Percentiles rank a stretch among this genome's conserved stretches.
phyloP scores from a whole-genome alignment of 2,797 vertebrate genomes.

The Sebastes hubbsi region DNA sequence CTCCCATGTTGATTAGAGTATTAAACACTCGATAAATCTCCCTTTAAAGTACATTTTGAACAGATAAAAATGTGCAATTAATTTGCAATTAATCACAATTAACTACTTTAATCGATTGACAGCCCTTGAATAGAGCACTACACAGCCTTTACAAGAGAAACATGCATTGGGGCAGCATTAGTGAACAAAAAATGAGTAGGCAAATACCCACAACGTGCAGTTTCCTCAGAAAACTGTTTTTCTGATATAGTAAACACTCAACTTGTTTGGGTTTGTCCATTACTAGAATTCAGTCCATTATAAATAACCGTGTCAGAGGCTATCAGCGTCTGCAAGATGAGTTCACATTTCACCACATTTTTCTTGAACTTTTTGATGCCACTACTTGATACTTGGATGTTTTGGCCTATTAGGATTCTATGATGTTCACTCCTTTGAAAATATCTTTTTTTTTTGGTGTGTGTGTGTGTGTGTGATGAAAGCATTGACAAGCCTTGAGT shows the following conservation, averaged over 20 bases:
- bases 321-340: neutral
- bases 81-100: too few species aligned
- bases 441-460: conserved; percentile 44
- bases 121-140: neutral
- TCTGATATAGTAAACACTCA: neutral
- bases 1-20: too few species aligned
- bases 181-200: neutral
- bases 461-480: conserved; percentile 20
- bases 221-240: neutral
- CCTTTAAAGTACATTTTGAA: too few species aligned
- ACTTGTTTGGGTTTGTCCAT: neutral
- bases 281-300: neutral
- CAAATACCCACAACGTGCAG: neutral
- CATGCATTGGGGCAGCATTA: neutral
- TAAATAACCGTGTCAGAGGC: conserved; percentile 7
- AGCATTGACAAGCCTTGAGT: conserved; percentile 55
- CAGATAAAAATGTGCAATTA: too few species aligned
- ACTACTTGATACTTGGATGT: neutral
- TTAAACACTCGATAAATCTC: too few species aligned
- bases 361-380: conserved; percentile 15
- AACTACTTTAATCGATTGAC: too few species aligned
- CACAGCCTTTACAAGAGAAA: neutral
- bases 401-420: conserved; percentile 35
- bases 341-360: conserved; percentile 30
- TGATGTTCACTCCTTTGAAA: conserved; percentile 46